Conservation (phyloP, 2,797 vertebrate species). For the Lophotriccus pileatus region DNA sequence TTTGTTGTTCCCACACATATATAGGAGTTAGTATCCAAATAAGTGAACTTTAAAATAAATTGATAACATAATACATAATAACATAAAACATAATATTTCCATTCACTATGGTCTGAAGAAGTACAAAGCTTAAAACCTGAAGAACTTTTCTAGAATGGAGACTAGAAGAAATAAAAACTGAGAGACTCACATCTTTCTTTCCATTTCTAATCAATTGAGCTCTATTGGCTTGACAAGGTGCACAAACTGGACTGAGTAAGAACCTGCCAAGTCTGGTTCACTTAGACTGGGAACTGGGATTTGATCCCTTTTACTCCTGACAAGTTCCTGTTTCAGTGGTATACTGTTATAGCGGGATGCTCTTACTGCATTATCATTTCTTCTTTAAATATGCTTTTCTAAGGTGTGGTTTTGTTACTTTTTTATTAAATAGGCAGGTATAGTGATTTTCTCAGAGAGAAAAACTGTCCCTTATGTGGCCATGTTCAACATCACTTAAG, state of each 20-base stretch:
- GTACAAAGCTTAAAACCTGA: not conserved
- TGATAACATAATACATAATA: too few species aligned
- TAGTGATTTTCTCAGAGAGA: not conserved
- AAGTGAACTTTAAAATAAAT: not conserved
- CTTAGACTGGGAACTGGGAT: not conserved
- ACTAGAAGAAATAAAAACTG: not conserved
- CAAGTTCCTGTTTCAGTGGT: not conserved
- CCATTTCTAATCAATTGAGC: not conserved
- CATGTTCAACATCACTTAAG: not conserved
- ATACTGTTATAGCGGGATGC: not conserved
- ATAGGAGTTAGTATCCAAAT: not conserved
- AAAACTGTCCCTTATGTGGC: not conserved
- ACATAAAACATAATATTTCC: not conserved
- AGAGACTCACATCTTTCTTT: not conserved
- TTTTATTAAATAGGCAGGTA: not conserved
- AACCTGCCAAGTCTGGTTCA: not conserved
- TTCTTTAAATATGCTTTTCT: not conserved
- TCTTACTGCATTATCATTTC: not conserved
- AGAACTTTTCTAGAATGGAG: not conserved
- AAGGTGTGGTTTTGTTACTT: not conserved
- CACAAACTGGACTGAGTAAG: not conserved
- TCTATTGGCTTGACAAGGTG: not conserved
- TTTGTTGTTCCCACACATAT: not conserved
- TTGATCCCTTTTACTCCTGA: not conserved
- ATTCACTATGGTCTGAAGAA: not conserved